A percentile compares a stretch with the other conserved stretches of the same genome.
Conservation (phyloP, 2,797 vertebrate genomes). For the Columba guinea region DNA sequence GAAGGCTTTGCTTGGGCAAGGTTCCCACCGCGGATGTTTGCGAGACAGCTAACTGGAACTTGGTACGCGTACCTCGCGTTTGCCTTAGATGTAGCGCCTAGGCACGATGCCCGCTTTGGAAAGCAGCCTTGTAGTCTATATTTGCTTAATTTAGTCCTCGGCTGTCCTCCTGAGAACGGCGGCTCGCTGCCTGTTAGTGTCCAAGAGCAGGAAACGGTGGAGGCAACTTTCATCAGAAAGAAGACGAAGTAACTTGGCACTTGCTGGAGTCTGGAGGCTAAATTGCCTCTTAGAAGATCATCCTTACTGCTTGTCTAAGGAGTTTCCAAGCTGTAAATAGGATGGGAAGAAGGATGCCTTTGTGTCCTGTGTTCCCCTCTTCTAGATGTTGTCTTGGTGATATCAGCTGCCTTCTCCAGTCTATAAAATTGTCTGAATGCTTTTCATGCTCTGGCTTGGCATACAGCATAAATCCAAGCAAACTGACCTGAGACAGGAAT, state of each 20-base stretch:
- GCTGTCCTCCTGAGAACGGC: slow-evolving; percentile 45
- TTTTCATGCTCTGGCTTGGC: slow-evolving; percentile 20
- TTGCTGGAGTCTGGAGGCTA: background rate
- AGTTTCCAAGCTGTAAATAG: slow-evolving; percentile 28
- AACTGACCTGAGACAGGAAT: slow-evolving; percentile 3
- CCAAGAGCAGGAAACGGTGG: slow-evolving; percentile 33
- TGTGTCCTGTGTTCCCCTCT: background rate
- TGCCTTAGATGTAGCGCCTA: slow-evolving; percentile 48
- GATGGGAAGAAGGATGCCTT: slow-evolving; percentile 26
- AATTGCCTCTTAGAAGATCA: slow-evolving; percentile 39
- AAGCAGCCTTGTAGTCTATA: slow-evolving; percentile 53
- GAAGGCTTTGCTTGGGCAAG: slow-evolving; percentile 42
- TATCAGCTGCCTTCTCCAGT: slow-evolving; percentile 16
- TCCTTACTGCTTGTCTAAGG: slow-evolving; percentile 27
- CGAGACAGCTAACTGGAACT: slow-evolving; percentile 38
- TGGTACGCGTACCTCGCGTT: background rate
- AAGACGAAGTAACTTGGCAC: slow-evolving; percentile 46
- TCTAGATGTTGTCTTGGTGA: slow-evolving; percentile 46
- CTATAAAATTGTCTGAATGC: slow-evolving; percentile 31
- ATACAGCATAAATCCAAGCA: background rate
- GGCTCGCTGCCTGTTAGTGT: background rate
- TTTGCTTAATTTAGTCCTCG: slow-evolving; percentile 61
- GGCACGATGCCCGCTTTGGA: slow-evolving; percentile 57
- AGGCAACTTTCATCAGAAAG: slow-evolving; percentile 41
- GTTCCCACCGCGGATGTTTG: background rate